Evolutionary conservation across 2,113 vertebrate species (phyloP).

Genomic region (Notothenia rossii): DNA sequence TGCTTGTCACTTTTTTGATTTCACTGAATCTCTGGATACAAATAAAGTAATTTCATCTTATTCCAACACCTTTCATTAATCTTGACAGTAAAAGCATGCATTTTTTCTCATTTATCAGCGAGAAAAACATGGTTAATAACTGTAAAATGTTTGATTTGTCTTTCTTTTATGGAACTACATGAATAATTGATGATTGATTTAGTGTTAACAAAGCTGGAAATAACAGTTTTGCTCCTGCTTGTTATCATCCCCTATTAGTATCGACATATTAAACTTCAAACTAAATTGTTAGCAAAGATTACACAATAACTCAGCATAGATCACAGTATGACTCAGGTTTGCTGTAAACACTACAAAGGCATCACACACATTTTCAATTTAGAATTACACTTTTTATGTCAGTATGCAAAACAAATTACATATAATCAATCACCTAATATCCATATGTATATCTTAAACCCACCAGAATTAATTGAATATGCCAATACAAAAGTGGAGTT

Average conservation of each 20-base stretch:
- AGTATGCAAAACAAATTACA: background rate
- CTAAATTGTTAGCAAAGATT: background rate
- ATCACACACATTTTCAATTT: background rate
- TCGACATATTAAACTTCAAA: background rate
- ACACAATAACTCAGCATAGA: background rate
- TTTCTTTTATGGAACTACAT: too few relatives aligned
- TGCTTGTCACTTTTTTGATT: too few relatives aligned
- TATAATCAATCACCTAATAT: background rate
- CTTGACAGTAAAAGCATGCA: too few relatives aligned
- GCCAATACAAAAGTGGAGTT: background rate
- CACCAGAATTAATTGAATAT: slow-evolving; percentile 10
- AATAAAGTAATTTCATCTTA: background rate
- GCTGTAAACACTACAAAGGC: background rate
- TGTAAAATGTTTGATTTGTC: too few relatives aligned
- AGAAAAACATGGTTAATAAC: too few relatives aligned
- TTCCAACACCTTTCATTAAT: too few relatives aligned
- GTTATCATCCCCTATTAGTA: too few relatives aligned
- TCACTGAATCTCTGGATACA: background rate
- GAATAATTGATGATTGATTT: too few relatives aligned
- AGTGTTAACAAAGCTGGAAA: too few relatives aligned
- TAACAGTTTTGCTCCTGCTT: too few relatives aligned
- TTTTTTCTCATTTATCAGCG: too few relatives aligned
- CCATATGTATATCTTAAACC: background rate
- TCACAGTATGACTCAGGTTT: background rate
- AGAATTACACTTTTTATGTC: background rate